A percentile compares a stretch with the other conserved stretches of the same genome.
phyloP scores from a whole-genome alignment of 2,113 vertebrate species.

The Trematocara nigrifrons region DNA sequence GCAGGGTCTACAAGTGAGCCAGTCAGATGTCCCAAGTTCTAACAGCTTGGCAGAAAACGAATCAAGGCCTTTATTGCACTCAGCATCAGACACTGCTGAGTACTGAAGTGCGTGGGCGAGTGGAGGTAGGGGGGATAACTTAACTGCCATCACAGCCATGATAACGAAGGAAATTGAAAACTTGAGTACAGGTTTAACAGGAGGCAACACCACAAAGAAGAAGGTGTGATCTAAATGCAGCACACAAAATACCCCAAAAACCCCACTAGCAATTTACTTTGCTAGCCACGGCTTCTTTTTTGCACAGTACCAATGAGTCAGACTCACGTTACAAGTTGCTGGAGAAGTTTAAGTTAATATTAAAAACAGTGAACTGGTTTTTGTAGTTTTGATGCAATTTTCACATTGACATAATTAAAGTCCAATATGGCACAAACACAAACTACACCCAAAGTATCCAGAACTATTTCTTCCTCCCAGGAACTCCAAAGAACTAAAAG shows the following conservation, averaged over 20 bases:
- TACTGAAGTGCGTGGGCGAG: conserved; percentile 35
- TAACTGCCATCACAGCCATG: conserved; percentile 2
- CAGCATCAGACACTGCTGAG: conserved; percentile 25
- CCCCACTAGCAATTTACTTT: not conserved
- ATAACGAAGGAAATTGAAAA: conserved; percentile 37
- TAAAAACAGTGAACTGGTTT: not conserved
- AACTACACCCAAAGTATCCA: not conserved
- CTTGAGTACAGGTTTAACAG: not conserved
- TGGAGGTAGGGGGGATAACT: not conserved
- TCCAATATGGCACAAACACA: not conserved
- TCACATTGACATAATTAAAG: not conserved
- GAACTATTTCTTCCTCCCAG: not conserved
- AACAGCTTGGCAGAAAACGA: conserved; percentile 46
- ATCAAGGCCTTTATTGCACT: conserved; percentile 14
- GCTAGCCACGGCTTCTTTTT: not conserved
- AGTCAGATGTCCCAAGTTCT: conserved; percentile 9
- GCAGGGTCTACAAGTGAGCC: conserved; percentile 18
- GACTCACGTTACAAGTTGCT: not conserved
- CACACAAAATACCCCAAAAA: not conserved
- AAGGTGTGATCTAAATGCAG: not conserved
- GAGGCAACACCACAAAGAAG: not conserved
- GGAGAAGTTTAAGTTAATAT: not conserved
- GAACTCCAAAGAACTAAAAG: not conserved
- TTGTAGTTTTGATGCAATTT: not conserved
- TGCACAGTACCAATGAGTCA: not conserved